Evolutionary conservation across 2,113 vertebrate genomes (phyloP), one percentile per base, ranked within the genome.

Genomic region (Collichthys lucidus): DNA sequence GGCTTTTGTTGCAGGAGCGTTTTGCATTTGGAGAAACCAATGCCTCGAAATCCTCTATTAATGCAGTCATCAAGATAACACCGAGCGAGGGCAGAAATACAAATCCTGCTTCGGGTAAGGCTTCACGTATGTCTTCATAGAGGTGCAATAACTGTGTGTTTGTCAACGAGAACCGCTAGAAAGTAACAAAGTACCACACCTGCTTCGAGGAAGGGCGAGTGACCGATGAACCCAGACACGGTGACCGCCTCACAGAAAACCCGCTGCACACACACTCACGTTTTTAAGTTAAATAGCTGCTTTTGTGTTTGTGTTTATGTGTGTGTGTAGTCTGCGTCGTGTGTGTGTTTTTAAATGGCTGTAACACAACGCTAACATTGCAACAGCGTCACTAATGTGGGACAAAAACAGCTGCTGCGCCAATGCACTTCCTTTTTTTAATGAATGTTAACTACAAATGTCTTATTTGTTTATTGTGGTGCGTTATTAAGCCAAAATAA

Each of bases 1-100:
- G 90, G 91, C 77, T 91, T 93, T 89, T 88, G 86, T 88, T 88
- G 42, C 60, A 22, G 83, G 77, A 90, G 81, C 85, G 75, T 84
- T 82, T 86, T 76, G 73, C 63, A 12, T 86, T 79, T 57, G 22
- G 72, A 61, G 68, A 89, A 19, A 19, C 81, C 82, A 63, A 84
- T 88, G 89, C 9, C 11, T 79, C 52, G 42, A 81, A 42, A n/a
- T 79, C 62, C 42, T 42, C 77, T 6, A 4, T 80, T 77, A 73
- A 89, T 72, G 83, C 87, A 66, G 64, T 9, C 86, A 35, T 77
- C 61, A 60, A 89, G 89, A 88, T 90, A 92, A 64, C 89, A 81
- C 53, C 81, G 14, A 29, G 66, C 66, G 57, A 67, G 63, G 77
- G 76, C n/a, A 74, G 74, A 61, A 35, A 52, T 2, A 31, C 26